Conservation (phyloP, 1,140 invertebrate genomes). For the Drosophila dunni region DNA sequence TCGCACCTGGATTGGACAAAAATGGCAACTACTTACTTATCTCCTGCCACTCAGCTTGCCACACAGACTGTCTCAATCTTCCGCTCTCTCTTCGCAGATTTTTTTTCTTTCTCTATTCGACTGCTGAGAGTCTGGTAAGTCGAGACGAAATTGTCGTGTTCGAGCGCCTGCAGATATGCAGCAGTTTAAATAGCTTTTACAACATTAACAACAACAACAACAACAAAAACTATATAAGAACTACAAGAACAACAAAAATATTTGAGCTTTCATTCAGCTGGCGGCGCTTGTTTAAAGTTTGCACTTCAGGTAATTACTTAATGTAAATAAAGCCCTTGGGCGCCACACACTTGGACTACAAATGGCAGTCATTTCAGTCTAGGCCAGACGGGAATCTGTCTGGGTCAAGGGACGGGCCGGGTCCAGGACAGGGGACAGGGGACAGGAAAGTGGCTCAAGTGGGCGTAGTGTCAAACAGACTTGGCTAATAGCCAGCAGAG, state of each 20-base stretch:
- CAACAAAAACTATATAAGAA: conserved; percentile 28
- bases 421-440: background rate
- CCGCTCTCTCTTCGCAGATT: no score
- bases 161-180: conserved; percentile 43
- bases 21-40: conserved; percentile 38
- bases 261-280: conserved; percentile 28
- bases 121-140: conserved; percentile 2
- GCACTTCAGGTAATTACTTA: conserved; percentile 69
- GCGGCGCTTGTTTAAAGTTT: conserved; percentile 45
- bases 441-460: no score
- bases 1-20: conserved; percentile 35
- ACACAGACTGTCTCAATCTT: background rate
- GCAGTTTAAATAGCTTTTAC: conserved; percentile 31
- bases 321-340: conserved; percentile 64
- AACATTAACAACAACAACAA: conserved; percentile 1
- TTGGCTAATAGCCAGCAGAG: conserved; percentile 21
- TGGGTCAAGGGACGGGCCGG: background rate
- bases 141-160: conserved; percentile 21
- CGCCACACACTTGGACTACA: conserved; percentile 55
- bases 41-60: conserved; percentile 2
- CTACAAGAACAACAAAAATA: conserved; percentile 6
- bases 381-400: background rate
- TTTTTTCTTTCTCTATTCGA: background rate
- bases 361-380: conserved; percentile 55
- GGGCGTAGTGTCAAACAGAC: background rate